Conservation (phyloP, 2,797 vertebrate genomes). For the Balearica regulorum region DNA sequence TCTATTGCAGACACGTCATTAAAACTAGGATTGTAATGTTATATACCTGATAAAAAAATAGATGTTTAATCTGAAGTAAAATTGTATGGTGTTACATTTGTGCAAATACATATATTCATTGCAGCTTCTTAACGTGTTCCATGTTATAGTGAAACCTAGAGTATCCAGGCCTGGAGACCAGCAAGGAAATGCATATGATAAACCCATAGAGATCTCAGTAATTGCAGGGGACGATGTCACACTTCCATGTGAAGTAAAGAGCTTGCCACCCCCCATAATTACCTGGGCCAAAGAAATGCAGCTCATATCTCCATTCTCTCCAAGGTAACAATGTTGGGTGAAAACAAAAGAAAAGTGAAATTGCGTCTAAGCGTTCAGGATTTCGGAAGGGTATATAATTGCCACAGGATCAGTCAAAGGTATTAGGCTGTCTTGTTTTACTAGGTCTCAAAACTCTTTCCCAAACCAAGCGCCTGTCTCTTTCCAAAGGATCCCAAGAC, state of each 20-base stretch:
- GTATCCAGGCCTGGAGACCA: slow-evolving; percentile 64
- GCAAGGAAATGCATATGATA: slow-evolving; percentile 52
- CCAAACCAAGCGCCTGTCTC: neutral
- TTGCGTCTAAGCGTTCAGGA: neutral
- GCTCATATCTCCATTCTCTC: slow-evolving; percentile 92
- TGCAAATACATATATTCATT: neutral
- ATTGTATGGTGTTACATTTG: neutral
- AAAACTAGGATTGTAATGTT: neutral
- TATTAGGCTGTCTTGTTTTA: neutral
- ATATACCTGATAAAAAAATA: neutral
- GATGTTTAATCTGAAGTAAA: neutral
- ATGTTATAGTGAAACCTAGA: slow-evolving; percentile 87
- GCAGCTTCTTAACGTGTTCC: neutral
- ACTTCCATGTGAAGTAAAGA: slow-evolving; percentile 90
- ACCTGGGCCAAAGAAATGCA: slow-evolving; percentile 93
- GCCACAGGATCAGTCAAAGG: neutral
- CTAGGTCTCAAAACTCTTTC: neutral
- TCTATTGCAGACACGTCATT: neutral
- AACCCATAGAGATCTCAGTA: slow-evolving; percentile 79
- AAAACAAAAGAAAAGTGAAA: neutral
- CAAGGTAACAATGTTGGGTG: slow-evolving; percentile 77
- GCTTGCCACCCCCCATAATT: slow-evolving; percentile 88
- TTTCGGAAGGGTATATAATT: neutral
- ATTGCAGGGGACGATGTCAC: slow-evolving; percentile 82
- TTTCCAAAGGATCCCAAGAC: neutral